Evolutionary conservation across 2,113 vertebrate species (phyloP), one percentile per base, ranked within the genome.

Genomic region (Malurus melanocephalus): DNA sequence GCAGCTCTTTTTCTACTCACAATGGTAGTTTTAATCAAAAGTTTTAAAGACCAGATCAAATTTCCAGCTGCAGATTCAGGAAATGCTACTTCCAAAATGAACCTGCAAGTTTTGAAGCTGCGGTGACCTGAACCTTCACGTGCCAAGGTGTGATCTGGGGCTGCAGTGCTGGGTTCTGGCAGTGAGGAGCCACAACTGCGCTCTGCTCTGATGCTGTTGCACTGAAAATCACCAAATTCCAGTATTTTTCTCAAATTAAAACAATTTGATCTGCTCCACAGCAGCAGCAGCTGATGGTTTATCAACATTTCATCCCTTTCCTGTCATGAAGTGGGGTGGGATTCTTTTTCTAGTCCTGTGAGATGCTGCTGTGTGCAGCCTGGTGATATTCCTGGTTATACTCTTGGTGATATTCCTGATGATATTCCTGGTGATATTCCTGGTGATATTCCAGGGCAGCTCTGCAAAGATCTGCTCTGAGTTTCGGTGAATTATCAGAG

Each of bases 111-210:
- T 74, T 52, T 40, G 60, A 57, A 73, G 20, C 13, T 7, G 26
- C 4, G 45, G 10, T 27, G 45, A 59, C 32, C 15, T 35, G 2
- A 15, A 33, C 2, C 32, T 76, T 43, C 13, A 4, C 0, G 13
- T 55, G 30, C 32, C 38, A 11, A 5, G 6, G 24, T 48, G 28
- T 40, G n/a, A 49, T 43, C 42, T 16, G 51, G 62, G 65, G 60
- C 57, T 57, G 18, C 49, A 77, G n/a, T 9, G 13, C 30, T 78
- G 32, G 80, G 45, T 56, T 18, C 87, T 49, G 52, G 26, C 61
- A 26, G 11, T 4, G 11, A 52, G 32, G 13, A 75, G n/a, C 40
- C 32, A 20, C 62, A 42, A 73, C 1, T 57, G 46, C 55, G 8
- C 26, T 56, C 59, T 42, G 69, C 65, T 45, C 45, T 26, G 19